A percentile compares a stretch with the other conserved stretches of the same genome.
These are phyloP conservation scores for Semnornis frantzii DNA, from an alignment of 2,113 vertebrate genomes.

Conservation along the genomic window DNA sequence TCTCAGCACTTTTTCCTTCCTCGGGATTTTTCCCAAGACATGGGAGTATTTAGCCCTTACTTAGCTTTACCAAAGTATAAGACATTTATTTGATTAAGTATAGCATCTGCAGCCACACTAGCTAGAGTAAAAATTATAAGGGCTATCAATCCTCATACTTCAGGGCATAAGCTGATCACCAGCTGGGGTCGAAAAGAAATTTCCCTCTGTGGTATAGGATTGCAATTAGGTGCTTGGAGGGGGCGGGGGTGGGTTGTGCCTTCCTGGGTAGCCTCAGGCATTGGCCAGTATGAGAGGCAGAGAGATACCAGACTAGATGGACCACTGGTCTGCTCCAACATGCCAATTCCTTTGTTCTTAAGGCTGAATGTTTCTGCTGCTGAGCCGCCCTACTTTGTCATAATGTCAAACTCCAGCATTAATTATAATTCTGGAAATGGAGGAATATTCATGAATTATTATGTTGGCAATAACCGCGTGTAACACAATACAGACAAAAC, in stretches of 20 bases:
- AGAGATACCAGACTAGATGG: conserved; percentile 42
- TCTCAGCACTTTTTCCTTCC: conserved; percentile 59
- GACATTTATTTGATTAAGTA: conserved; percentile 70
- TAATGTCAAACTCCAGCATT: conserved; percentile 63
- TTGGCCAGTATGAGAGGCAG: conserved; percentile 39
- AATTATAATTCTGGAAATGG: conserved; percentile 69
- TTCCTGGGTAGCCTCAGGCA: conserved; percentile 47
- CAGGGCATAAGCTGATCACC: conserved; percentile 71
- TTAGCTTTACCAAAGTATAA: conserved; percentile 68
- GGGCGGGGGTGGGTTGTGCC: conserved; percentile 28
- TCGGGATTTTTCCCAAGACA: conserved; percentile 35
- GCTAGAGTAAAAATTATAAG: conserved; percentile 70
- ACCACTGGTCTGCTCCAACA: conserved; percentile 47
- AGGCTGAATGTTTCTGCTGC: conserved; percentile 40
- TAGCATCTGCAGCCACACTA: conserved; percentile 56
- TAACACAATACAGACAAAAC: conserved; percentile 66
- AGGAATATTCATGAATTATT: conserved; percentile 75
- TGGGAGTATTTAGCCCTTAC: conserved; percentile 53
- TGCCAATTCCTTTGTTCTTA: conserved; percentile 62
- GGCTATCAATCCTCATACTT: conserved; percentile 73
- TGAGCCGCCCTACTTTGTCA: conserved; percentile 39
- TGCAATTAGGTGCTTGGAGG: conserved; percentile 61
- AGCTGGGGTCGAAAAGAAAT: conserved; percentile 64
- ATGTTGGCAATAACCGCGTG: conserved; percentile 56
- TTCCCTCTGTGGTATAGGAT: conserved; percentile 57